Base-by-base conservation (phyloP, 2,888 invertebrate genomes). In the Hanleya hanleyi region DNA sequence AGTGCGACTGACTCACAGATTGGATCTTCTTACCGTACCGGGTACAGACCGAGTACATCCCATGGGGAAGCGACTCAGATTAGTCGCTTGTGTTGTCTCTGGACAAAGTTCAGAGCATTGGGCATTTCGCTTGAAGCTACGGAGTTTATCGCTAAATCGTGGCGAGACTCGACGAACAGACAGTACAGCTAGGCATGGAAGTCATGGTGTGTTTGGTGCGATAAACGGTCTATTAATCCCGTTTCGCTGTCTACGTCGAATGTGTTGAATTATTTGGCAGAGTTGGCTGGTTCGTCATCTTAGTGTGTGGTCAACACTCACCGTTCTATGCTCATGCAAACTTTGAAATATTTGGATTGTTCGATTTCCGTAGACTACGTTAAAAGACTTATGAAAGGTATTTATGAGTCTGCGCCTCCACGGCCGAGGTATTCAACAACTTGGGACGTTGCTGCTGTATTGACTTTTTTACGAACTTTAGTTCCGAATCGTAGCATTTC, bases 21-120 rank as follows among this genome's bases (percentile, higher is more conserved):
- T 3, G 3, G 26, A 32, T 26, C 35, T 41, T 32, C 32, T 70
- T 26, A 36, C 57, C 32, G 1, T 70, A 12, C 67, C 35, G 37
- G 37, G 29, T 1, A 35, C 64, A 26, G 18, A 5, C 37, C n/a
- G 41, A 29, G 32, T 4, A 4, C 67, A 67, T 26, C 67, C 67
- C 1, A 35, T 38, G 35, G 32, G 41, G 38, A 15, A 22, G 18
- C 3, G 29, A 22, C 6, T 67, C 1, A n/a, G n/a, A 7, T 32
- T 67, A 41, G 32, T 41, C 9, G 67, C 41, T 26, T 70, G 70
- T 62, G 41, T 32, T 4, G 22, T 70, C 18, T 70, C 70, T 26
- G 70, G 62, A 1, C 2, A n/a, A 35, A 9, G 5, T 32, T 32
- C 41, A 1, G 36, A 67, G 3, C 38, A 41, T 5, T 1, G 22